Conservation (phyloP, 64 coral and sea anemone genomes). For the Platygyra sinensis region DNA sequence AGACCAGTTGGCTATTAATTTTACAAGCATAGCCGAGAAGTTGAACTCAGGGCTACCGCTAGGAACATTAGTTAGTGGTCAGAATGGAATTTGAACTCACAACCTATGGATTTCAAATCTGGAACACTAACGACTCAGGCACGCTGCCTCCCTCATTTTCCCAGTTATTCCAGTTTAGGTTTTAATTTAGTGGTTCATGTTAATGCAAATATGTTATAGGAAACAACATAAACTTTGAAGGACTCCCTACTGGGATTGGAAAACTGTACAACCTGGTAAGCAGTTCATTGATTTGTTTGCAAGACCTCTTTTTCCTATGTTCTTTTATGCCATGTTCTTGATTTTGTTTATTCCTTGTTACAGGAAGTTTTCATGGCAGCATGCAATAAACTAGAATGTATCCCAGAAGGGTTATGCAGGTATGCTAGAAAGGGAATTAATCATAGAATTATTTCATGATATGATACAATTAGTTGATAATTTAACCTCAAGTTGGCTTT, state of each 20-base stretch:
- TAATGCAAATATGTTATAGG: slow-evolving; percentile 53
- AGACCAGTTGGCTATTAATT: no score
- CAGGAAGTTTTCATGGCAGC: slow-evolving; percentile 97
- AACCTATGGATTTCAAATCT: no score
- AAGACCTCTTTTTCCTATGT: neutral
- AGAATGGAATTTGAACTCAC: no score
- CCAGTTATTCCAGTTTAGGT: no score
- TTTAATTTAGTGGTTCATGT: no score
- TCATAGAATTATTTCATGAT: no score
- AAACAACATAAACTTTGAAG: slow-evolving; percentile 99
- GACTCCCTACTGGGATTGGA: slow-evolving; percentile 94
- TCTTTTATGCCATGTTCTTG: neutral
- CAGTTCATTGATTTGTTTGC: neutral
- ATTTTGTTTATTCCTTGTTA: neutral
- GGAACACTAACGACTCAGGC: no score
- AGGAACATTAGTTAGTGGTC: no score
- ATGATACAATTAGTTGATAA: no score
- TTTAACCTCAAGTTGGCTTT: neutral
- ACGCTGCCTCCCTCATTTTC: no score
- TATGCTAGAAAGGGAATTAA: slow-evolving; percentile 27
- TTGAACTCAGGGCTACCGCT: no score
- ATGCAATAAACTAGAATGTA: slow-evolving; percentile 97
- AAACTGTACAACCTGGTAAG: slow-evolving; percentile 95
- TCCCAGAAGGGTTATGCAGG: slow-evolving; percentile 97
- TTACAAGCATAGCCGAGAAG: no score